A percentile compares a stretch with the other conserved stretches of the same genome.
phyloP scores from a whole-genome alignment of 2,888 invertebrate species.

The Clepsis dumicolana region DNA sequence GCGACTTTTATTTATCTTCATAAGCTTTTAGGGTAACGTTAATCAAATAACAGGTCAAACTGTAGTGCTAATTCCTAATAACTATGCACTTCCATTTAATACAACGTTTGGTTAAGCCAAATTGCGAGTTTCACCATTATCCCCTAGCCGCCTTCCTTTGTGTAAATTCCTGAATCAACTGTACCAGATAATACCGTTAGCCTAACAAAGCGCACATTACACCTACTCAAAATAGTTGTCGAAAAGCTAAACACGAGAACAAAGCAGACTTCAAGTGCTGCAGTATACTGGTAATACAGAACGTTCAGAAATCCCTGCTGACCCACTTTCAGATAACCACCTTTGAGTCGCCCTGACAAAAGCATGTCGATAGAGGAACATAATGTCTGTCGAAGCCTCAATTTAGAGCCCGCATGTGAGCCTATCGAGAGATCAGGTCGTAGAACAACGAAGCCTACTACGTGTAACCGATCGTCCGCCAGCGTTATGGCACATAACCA shows the following conservation, averaged over 20 bases:
- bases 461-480: constrained; percentile 28
- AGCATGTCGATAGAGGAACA: constrained; percentile 79
- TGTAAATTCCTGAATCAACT: constrained; percentile 42
- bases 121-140: constrained; percentile 25
- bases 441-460: constrained; percentile 54
- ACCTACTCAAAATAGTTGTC: constrained; percentile 59
- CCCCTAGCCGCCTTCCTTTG: constrained; percentile 27
- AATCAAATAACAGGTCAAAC: background rate
- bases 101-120: constrained; percentile 8
- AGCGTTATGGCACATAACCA: constrained; percentile 53
- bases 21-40: background rate
- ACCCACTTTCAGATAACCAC: constrained; percentile 78
- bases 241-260: constrained; percentile 62
- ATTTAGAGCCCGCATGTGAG: constrained; percentile 77
- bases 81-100: constrained; percentile 15
- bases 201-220: constrained; percentile 52
- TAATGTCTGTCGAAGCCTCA: constrained; percentile 74
- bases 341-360: constrained; percentile 79
- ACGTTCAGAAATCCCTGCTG: constrained; percentile 71
- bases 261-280: constrained; percentile 61
- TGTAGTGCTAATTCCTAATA: background rate
- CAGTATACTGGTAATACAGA: constrained; percentile 58
- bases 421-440: constrained; percentile 62
- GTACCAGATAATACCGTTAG: constrained; percentile 46
- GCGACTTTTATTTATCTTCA: background rate